These are phyloP conservation scores for Cladorhizidae sp. DNA, from an alignment of 37 sponge, comb jelly and placozoan species.

Conservation along the genomic window DNA sequence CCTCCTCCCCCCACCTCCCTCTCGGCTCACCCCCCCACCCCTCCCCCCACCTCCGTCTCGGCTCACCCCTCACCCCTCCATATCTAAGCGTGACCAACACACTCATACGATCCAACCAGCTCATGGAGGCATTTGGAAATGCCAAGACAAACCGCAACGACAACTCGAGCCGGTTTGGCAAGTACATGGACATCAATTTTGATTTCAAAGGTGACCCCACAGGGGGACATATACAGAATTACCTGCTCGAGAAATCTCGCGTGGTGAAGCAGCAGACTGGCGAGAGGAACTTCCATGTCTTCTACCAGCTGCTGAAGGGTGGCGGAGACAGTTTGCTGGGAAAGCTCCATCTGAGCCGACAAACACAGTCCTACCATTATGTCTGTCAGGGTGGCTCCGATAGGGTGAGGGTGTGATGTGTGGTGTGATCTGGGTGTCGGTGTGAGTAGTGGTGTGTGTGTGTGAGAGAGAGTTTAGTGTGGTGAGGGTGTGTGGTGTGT, in stretches of 20 bases:
- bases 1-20: no score
- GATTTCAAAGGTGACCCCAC: conserved; percentile 84
- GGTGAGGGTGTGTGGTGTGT: no score
- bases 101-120: conserved; percentile 63
- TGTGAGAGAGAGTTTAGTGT: no score
- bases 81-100: conserved; percentile 61
- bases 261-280: conserved; percentile 33
- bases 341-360: conserved; percentile 3
- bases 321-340: conserved; percentile 5
- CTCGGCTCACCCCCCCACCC: no score
- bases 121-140: conserved; percentile 87
- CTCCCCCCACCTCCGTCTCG: no score
- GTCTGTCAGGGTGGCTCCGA: conserved; percentile 41
- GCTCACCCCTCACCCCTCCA: no score
- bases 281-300: conserved; percentile 68
- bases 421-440: background rate
- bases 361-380: conserved; percentile 21
- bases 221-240: conserved; percentile 78
- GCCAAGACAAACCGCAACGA: conserved; percentile 86
- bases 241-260: conserved; percentile 88
- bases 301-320: conserved; percentile 70
- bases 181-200: conserved; percentile 90
- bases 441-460: no score
- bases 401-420: conserved; percentile 24
- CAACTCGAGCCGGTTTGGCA: conserved; percentile 91